Evolutionary conservation across 2,888 invertebrate species (phyloP).

Genomic region (Drosophila robusta): DNA sequence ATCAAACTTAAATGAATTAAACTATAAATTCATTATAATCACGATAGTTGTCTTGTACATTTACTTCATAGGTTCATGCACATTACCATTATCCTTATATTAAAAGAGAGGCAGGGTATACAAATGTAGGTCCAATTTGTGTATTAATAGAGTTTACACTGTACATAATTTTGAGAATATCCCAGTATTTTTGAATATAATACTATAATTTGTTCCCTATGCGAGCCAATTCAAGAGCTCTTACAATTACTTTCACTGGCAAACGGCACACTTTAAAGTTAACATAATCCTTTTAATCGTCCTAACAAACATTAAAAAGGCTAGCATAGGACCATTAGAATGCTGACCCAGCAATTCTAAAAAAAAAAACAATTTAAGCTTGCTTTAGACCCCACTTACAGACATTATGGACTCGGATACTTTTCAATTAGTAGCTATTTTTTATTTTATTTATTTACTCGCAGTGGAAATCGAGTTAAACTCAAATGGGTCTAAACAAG

Average conservation of each 20-base stretch:
- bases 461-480: constrained; percentile 60
- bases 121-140: too few species aligned
- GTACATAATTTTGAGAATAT: too few species aligned
- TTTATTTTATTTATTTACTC: constrained; percentile 35
- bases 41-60: too few species aligned
- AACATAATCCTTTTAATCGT: background rate
- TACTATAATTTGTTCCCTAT: too few species aligned
- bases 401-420: constrained; percentile 22
- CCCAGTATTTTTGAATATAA: too few species aligned
- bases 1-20: too few species aligned
- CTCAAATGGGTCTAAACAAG: constrained; percentile 48
- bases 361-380: background rate
- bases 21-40: too few species aligned
- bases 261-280: background rate
- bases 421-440: constrained; percentile 51
- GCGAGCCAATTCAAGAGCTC: background rate
- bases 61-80: too few species aligned
- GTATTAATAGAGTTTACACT: too few species aligned
- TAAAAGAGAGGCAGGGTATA: too few species aligned
- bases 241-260: background rate
- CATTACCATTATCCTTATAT: too few species aligned
- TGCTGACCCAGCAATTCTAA: background rate
- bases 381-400: background rate
- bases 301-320: constrained; percentile 14
- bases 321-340: constrained; percentile 7